These are phyloP conservation scores for Drosophila aff. DNA, from an alignment of 1,140 invertebrate genomes.

Conservation along the genomic window DNA sequence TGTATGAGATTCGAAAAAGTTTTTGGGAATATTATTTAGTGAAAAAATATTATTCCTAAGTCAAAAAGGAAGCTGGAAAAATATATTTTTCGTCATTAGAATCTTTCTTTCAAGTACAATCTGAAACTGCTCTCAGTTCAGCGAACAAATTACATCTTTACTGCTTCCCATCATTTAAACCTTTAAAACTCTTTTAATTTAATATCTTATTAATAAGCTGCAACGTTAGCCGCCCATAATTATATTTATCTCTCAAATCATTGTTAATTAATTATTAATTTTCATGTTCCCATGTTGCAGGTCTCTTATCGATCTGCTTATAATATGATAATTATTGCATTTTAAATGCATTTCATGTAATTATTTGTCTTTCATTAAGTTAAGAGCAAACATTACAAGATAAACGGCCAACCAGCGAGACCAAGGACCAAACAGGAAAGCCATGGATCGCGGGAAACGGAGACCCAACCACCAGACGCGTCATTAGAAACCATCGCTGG, in stretches of 20 bases:
- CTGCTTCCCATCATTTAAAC: not conserved
- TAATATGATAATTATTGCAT: conserved; percentile 39
- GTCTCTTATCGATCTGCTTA: conserved; percentile 19
- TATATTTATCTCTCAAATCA: conserved; percentile 5
- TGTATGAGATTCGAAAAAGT: not conserved
- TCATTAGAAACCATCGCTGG: conserved; percentile 47
- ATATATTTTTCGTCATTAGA: not conserved
- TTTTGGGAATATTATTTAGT: not conserved
- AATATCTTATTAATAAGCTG: not conserved
- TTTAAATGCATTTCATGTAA: conserved; percentile 45
- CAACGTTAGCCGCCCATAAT: not conserved
- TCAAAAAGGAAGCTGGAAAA: not conserved
- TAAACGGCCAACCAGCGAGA: conserved; percentile 23
- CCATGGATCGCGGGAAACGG: not conserved
- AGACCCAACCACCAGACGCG: conserved; percentile 12
- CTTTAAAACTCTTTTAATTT: not conserved
- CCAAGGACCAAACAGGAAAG: conserved; percentile 34
- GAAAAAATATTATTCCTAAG: not conserved
- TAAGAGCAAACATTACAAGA: conserved; percentile 41
- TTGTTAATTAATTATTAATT: conserved; percentile 39
- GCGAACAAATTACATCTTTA: not conserved
- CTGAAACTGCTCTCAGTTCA: not conserved
- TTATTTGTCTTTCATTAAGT: conserved; percentile 54
- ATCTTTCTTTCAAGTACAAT: not conserved
- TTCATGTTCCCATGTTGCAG: conserved; percentile 15